A percentile compares a stretch with the other conserved stretches of the same genome.
Conservation (phyloP, 2,113 vertebrate species). For the Cyanistes caeruleus region DNA sequence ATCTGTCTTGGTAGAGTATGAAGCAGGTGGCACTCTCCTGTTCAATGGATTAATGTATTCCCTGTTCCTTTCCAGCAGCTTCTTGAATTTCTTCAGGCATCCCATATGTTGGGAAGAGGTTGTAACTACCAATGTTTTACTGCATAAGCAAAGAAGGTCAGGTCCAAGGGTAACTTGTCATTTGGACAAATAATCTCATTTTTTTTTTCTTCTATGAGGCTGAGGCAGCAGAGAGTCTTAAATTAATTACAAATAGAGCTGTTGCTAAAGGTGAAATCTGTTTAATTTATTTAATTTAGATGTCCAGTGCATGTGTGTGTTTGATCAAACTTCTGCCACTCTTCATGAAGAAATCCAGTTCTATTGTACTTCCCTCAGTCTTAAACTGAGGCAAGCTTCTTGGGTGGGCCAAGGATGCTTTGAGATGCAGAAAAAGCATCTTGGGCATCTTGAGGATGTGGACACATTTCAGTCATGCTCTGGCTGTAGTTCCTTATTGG, state of each 20-base stretch:
- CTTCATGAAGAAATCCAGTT: background rate
- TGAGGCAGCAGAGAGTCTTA: background rate
- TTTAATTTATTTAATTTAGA: background rate
- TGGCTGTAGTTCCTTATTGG: background rate
- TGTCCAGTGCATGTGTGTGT: background rate
- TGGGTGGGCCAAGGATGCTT: background rate
- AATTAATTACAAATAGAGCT: background rate
- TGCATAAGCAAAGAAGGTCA: background rate
- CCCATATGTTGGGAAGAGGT: background rate
- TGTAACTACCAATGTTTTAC: background rate
- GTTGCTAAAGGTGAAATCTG: background rate
- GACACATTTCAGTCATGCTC: background rate
- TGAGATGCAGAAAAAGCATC: background rate
- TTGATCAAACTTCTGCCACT: background rate
- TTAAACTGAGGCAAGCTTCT: background rate
- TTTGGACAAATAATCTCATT: background rate
- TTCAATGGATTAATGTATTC: constrained; percentile 18
- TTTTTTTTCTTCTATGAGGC: background rate
- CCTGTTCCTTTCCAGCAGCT: constrained; percentile 14
- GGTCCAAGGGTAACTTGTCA: background rate
- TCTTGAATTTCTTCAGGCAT: constrained; percentile 32
- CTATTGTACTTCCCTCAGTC: background rate
- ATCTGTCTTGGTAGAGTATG: constrained; percentile 1
- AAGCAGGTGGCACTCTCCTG: constrained; percentile 3
- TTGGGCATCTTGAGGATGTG: no score